Percentiles rank a stretch among this genome's conserved stretches.
phyloP scores from a whole-genome alignment of 2,888 invertebrate species.

The Willowsia nigromaculata region DNA sequence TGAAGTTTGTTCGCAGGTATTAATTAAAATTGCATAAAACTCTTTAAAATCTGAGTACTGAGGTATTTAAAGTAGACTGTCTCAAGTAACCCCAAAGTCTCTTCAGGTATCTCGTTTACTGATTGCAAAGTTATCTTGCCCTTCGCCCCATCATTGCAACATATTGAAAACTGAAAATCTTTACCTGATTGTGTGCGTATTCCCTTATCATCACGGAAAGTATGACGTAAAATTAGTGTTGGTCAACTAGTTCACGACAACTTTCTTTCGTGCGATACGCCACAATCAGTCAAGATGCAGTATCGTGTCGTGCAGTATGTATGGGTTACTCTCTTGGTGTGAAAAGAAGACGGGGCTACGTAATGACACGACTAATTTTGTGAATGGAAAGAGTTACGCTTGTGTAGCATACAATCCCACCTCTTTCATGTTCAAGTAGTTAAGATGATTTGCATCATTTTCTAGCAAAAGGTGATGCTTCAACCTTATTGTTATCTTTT shows the following conservation, averaged over 20 bases:
- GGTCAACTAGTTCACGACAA: conserved; percentile 58
- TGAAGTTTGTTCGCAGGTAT: too few species aligned
- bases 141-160: neutral
- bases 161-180: neutral
- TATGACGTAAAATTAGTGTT: conserved; percentile 52
- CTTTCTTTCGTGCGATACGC: conserved; percentile 19
- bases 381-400: conserved; percentile 39
- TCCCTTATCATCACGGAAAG: neutral
- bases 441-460: conserved; percentile 43
- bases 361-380: conserved; percentile 60
- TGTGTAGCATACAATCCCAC: neutral
- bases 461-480: neutral
- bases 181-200: neutral
- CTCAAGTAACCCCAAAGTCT: neutral
- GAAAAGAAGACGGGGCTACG: conserved; percentile 42
- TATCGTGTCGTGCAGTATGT: conserved; percentile 11
- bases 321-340: conserved; percentile 40
- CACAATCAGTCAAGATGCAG: neutral
- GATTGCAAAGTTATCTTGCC: too few species aligned
- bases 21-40: too few species aligned
- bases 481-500: neutral
- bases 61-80: neutral
- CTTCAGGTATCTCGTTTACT: too few species aligned
- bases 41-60: neutral
- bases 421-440: conserved; percentile 17